phyloP scores from a whole-genome alignment of 1,140 invertebrate genomes.

The Drosophila rhopaloa region DNA sequence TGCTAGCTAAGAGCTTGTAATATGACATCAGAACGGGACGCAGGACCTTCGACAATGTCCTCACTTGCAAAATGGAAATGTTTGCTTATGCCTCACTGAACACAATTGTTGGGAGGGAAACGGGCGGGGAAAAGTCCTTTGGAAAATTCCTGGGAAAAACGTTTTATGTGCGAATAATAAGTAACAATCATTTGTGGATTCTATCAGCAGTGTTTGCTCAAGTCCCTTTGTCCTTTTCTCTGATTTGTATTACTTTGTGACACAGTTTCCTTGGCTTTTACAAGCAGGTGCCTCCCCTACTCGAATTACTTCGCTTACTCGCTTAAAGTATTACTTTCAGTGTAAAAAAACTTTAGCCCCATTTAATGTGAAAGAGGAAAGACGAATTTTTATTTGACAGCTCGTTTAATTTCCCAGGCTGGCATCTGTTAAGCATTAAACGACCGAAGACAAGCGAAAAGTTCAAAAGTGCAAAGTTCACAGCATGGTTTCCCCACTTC shows the following conservation, averaged over 20 bases:
- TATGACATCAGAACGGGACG: conserved; percentile 45
- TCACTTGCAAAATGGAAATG: conserved; percentile 49
- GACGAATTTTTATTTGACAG: conserved; percentile 12
- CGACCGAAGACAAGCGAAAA: conserved; percentile 16
- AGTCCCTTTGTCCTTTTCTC: conserved; percentile 19
- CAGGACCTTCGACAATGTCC: conserved; percentile 37
- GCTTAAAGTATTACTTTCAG: conserved; percentile 26
- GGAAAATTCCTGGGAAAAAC: conserved; percentile 25
- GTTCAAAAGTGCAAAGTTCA: conserved; percentile 53
- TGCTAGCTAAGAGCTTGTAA: conserved; percentile 47
- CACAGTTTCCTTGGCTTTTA: conserved; percentile 25
- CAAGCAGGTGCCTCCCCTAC: conserved; percentile 23
- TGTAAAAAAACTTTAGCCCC: conserved; percentile 12
- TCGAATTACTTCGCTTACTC: conserved; percentile 20
- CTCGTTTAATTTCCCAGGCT: conserved; percentile 6
- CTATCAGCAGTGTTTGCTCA: conserved; percentile 41
- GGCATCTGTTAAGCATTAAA: conserved; percentile 31
- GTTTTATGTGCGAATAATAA: conserved; percentile 56
- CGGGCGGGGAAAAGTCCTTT: background rate
- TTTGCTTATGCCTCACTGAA: conserved; percentile 54
- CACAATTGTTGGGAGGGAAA: conserved; percentile 28
- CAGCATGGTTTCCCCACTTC: background rate
- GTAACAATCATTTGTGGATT: conserved; percentile 54
- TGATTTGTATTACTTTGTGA: conserved; percentile 51
- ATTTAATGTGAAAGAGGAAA: conserved; percentile 8